Conservation (phyloP, 2,888 invertebrate genomes). For the Erpobdella octoculata region DNA sequence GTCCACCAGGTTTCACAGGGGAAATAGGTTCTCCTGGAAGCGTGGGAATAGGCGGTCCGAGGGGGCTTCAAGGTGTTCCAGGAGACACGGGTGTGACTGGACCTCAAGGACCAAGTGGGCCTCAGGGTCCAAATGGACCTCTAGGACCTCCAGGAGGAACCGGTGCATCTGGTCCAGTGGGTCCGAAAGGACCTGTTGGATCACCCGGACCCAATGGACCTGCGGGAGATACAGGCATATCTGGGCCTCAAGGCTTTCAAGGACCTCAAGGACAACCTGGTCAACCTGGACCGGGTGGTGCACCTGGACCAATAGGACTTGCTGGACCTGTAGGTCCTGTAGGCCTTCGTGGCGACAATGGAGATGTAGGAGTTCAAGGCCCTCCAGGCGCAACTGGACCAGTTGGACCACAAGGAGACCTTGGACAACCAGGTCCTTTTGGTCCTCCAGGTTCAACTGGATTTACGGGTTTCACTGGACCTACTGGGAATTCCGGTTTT, state of each 20-base stretch:
- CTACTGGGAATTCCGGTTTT: slow-evolving; percentile 32
- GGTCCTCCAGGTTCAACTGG: slow-evolving; percentile 32
- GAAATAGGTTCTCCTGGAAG: slow-evolving; percentile 23
- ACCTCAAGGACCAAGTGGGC: slow-evolving; percentile 32
- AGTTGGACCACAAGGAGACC: slow-evolving; percentile 24
- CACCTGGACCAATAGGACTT: slow-evolving; percentile 6
- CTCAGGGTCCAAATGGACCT: slow-evolving; percentile 33
- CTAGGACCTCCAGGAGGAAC: slow-evolving; percentile 34
- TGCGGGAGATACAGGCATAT: slow-evolving; percentile 19
- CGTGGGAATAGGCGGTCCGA: slow-evolving; percentile 26
- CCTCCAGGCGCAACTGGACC: slow-evolving; percentile 27
- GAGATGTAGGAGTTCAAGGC: slow-evolving; percentile 30
- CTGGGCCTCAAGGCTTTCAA: slow-evolving; percentile 20
- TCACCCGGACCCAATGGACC: slow-evolving; percentile 31
- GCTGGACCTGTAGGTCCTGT: slow-evolving; percentile 27
- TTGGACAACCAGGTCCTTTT: slow-evolving; percentile 25
- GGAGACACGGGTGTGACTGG: slow-evolving; percentile 32
- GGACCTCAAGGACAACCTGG: slow-evolving; percentile 20
- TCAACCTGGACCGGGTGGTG: slow-evolving; percentile 14
- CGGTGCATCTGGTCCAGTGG: slow-evolving; percentile 32
- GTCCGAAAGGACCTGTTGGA: slow-evolving; percentile 38
- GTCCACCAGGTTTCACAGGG: slow-evolving; percentile 25
- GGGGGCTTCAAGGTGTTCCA: slow-evolving; percentile 30
- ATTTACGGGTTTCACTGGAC: slow-evolving; percentile 32
- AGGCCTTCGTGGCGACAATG: slow-evolving; percentile 24